Evolutionary conservation across 2,797 vertebrate species (phyloP).

Genomic region (Ataeniobius toweri): DNA sequence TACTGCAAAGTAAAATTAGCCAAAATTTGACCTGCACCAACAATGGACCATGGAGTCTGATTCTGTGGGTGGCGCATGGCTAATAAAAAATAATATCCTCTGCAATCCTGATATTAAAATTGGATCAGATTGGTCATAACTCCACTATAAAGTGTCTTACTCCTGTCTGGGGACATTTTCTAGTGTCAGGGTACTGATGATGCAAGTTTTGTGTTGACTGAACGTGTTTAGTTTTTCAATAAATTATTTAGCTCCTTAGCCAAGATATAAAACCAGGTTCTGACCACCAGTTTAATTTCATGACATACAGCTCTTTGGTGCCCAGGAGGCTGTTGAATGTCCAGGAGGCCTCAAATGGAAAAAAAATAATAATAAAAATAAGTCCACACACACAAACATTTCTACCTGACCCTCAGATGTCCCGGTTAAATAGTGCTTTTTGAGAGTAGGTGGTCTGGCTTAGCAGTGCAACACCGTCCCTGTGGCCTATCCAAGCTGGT

Average conservation of each 20-base stretch:
- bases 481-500: slow-evolving; percentile 47
- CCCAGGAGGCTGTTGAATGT: neutral
- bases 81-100: neutral
- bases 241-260: neutral
- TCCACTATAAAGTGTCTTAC: neutral
- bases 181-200: neutral
- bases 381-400: neutral
- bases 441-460: slow-evolving; percentile 36
- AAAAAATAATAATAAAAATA: neutral
- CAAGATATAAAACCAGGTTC: neutral
- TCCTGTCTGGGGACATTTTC: neutral
- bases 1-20: neutral
- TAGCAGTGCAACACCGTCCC: slow-evolving; percentile 47
- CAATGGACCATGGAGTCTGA: neutral
- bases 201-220: neutral
- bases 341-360: neutral
- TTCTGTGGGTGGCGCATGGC: neutral
- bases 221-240: neutral
- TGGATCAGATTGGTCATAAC: neutral
- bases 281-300: neutral
- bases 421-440: slow-evolving; percentile 41
- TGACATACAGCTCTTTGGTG: neutral
- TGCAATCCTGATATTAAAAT: neutral
- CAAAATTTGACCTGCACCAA: neutral
- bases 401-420: slow-evolving; percentile 27